phyloP scores from a whole-genome alignment of 2,888 invertebrate species.

The Xestia rhomboidea region DNA sequence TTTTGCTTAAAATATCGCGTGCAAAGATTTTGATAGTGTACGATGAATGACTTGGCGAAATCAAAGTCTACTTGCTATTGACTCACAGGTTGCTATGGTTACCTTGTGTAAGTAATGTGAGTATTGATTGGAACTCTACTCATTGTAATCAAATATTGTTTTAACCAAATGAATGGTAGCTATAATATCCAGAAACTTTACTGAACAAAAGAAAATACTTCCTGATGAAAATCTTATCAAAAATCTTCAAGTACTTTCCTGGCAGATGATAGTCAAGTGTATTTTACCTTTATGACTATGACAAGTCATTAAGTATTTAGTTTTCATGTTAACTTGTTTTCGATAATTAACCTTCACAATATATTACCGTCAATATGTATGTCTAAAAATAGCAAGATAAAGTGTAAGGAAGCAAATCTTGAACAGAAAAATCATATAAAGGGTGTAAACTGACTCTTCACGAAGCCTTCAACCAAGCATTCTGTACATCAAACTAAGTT shows the following conservation, averaged over 20 bases:
- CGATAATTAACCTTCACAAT: constrained; percentile 26
- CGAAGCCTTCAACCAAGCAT: too few relatives aligned
- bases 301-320: constrained; percentile 24
- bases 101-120: constrained; percentile 5
- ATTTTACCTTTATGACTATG: background rate
- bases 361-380: constrained; percentile 24
- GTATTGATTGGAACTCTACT: constrained; percentile 28
- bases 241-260: constrained; percentile 2
- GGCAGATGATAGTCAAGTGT: background rate
- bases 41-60: constrained; percentile 13
- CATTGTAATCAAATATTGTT: background rate
- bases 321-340: constrained; percentile 25
- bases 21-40: background rate
- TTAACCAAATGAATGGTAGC: background rate
- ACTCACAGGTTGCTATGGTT: constrained; percentile 35
- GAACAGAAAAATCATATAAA: too few relatives aligned
- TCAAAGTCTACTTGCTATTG: constrained; percentile 7
- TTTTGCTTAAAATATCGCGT: background rate
- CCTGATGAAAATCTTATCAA: background rate
- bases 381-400: background rate
- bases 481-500: too few relatives aligned
- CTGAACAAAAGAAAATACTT: background rate
- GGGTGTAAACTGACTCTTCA: too few relatives aligned
- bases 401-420: background rate
- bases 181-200: background rate